Conservation (phyloP, 2,888 invertebrate species). For the Brassicogethes aeneus region DNA sequence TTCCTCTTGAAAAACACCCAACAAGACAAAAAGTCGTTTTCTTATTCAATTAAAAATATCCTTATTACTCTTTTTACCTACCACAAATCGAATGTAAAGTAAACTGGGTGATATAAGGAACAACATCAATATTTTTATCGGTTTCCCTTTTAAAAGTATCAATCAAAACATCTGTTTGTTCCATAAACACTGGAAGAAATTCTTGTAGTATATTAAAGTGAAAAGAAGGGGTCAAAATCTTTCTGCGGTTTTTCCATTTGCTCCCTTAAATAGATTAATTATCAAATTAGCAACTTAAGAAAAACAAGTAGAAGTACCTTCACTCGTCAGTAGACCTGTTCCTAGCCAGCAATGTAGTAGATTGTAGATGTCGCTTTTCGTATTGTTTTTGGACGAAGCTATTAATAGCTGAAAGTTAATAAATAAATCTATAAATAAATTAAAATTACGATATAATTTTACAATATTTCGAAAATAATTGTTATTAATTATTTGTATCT, state of each 20-base stretch:
- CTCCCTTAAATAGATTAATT: constrained; percentile 10
- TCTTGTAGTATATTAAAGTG: constrained; percentile 20
- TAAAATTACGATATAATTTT: too few relatives aligned
- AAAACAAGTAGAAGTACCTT: constrained; percentile 5
- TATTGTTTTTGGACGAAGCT: not conserved
- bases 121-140: constrained; percentile 7
- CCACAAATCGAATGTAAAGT: constrained; percentile 10
- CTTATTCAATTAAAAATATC: too few relatives aligned
- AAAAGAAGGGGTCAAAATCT: constrained; percentile 21
- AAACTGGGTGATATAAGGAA: constrained; percentile 9
- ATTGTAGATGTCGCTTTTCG: not conserved
- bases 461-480: too few relatives aligned
- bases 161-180: constrained; percentile 16
- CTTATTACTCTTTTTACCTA: constrained; percentile 4
- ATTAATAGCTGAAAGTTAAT: not conserved
- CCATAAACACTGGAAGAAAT: constrained; percentile 17
- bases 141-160: constrained; percentile 8
- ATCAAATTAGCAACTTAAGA: not conserved
- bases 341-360: not conserved
- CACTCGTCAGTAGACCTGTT: not conserved
- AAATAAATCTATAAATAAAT: too few relatives aligned
- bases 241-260: constrained; percentile 19
- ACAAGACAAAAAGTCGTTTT: not conserved
- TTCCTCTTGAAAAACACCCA: too few relatives aligned
- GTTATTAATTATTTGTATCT: too few relatives aligned